Evolutionary conservation across 1,140 invertebrate species (phyloP).

Genomic region (Heliothis subflexa): DNA sequence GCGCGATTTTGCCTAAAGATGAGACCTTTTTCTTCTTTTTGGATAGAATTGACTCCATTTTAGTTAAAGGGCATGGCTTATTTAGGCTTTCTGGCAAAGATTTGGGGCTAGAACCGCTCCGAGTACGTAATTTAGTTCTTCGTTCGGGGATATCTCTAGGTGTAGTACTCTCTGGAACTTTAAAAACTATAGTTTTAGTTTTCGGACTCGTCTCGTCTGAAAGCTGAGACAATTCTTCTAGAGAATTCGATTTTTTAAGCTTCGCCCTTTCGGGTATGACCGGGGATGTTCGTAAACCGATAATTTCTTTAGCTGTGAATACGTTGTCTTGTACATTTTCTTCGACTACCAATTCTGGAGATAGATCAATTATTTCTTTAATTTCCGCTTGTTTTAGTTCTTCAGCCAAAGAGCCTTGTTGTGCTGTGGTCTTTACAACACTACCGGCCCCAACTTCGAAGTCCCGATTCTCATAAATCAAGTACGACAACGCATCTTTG

Average conservation of each 20-base stretch:
- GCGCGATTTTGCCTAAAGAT: slow-evolving; percentile 81
- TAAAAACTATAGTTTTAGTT: slow-evolving; percentile 76
- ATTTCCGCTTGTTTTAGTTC: slow-evolving; percentile 76
- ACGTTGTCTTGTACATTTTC: slow-evolving; percentile 73
- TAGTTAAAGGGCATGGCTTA: slow-evolving; percentile 72
- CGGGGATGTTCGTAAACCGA: slow-evolving; percentile 66
- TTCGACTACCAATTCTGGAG: slow-evolving; percentile 78
- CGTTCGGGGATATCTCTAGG: slow-evolving; percentile 77
- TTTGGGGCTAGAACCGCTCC: slow-evolving; percentile 81
- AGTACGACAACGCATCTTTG: slow-evolving; percentile 77
- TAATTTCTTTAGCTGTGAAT: slow-evolving; percentile 69
- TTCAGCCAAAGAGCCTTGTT: slow-evolving; percentile 69
- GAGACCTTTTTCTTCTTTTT: slow-evolving; percentile 81
- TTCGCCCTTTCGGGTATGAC: slow-evolving; percentile 77
- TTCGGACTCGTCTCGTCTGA: slow-evolving; percentile 67
- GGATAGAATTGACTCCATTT: slow-evolving; percentile 72
- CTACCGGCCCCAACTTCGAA: slow-evolving; percentile 57
- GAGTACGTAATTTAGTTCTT: slow-evolving; percentile 64
- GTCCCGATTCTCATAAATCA: slow-evolving; percentile 71
- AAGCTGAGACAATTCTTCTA: slow-evolving; percentile 73
- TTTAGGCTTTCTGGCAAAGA: slow-evolving; percentile 80
- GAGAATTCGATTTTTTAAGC: slow-evolving; percentile 76
- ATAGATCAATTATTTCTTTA: slow-evolving; percentile 75
- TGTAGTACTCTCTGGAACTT: slow-evolving; percentile 75
- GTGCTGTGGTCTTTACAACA: slow-evolving; percentile 41